Evolutionary conservation across 2,797 vertebrate genomes (phyloP), one percentile per base, ranked within the genome.

Genomic region (Propithecus deckenii): DNA sequence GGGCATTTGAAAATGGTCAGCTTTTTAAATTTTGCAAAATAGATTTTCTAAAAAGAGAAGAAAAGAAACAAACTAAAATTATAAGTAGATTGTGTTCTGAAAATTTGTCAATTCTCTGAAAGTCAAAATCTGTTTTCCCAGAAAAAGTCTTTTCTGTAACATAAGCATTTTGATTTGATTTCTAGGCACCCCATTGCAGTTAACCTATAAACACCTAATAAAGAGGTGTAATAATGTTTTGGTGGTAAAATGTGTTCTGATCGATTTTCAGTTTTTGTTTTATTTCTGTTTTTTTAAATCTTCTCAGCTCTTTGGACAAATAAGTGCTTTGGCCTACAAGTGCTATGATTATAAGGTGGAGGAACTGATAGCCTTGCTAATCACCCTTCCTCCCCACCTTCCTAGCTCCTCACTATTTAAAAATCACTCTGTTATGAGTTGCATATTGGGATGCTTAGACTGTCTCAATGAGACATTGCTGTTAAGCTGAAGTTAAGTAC

Each of bases 1-100:
- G 25, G 25, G 5, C 6, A 79, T 63, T 93, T 76, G 35, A 79
- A 92, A 79, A 83, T 83, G 63, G 18, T 88, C 90, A 80, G 35
- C 43, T 57, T 93, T 97, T 92, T 86, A 88, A 95, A 71, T 7
- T 87, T 79, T 94, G 32, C 17, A 88, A 55, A 89, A 52, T 84
- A 92, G 61, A 76, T 88, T 91, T 92, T 80, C 22, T 79, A 61
- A 52, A 43, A 83, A 90, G 61, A 59, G 50, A 55, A 18, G 7
- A 41, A 79, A 80, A 94, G 25, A 25, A 50, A 74, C 13, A 74
- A 71, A 69, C 43, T 79, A 71, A 83, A 89, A 67, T 85, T 96
- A 4, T 80, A 76, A 74, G 18, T 71, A 35, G 48, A 32, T 65
- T 92, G 15, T 94, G 17, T 89, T 84, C 15, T 4, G 71, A 89